Base-by-base conservation (phyloP, 2,113 vertebrate genomes). In the Macquaria australasica region DNA sequence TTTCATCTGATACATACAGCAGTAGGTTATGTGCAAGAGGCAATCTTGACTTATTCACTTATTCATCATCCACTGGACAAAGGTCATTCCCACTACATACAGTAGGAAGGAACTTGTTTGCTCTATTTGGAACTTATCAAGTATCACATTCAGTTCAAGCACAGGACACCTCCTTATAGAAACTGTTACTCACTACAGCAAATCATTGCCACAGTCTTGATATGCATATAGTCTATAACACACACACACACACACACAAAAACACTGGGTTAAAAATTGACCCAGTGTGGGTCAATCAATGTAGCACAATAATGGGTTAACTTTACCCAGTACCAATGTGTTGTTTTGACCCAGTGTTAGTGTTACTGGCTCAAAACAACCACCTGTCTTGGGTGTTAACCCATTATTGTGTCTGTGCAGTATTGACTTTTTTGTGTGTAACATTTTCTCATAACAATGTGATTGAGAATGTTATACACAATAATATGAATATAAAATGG, bases 61-160 rank as follows among this genome's bases (percentile, higher is more conserved):
- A 69, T 64, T 84, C 12, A n/a, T 67, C 45, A 23, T 67, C 6
- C 15, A 18, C 8, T 9, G 64, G 20, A 68, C 66, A 82, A 87
- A 82, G 79, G 74, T 85, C 75, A 53, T 9, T 10, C 37, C 3
- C 4, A 3, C n/a, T 25, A 74, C 15, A 45, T 43, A 66, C 50
- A 21, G 34, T 9, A 39, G 14, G 70, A 12, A 39, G 7, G 34
- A 25, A 41, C 71, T 10, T 71, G 50, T 15, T 4, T 37, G 69
- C 28, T n/a, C 11, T 23, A 23, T n/a, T 11, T 12, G 6, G 1
- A 55, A 53, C 48, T 39, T 50, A 16, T 10, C 21, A 23, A 55
- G 8, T 53, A 28, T 41, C 60, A 53, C 16, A 48, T 21, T 48
- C 18, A 74, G 11, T 45, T 14, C 15, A 43, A 41, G 11, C n/a